Percentiles rank a stretch among this genome's conserved stretches.
phyloP scores from a whole-genome alignment of 2,888 invertebrate species.

The Microctonus hyperodae region DNA sequence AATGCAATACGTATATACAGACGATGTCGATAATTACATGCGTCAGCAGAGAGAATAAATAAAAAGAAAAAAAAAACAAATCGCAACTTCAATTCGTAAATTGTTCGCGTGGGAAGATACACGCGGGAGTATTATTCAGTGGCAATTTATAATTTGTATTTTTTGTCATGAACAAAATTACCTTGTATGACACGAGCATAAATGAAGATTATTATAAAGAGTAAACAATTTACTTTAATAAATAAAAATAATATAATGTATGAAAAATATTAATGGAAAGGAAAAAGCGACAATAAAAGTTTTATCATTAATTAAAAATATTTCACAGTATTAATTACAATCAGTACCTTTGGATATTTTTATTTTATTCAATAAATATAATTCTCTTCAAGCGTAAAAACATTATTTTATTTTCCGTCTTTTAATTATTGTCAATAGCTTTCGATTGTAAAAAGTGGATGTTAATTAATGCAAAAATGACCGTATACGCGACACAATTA shows the following conservation, averaged over 20 bases:
- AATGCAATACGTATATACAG: background rate
- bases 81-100: slow-evolving; percentile 2
- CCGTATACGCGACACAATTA: background rate
- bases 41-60: background rate
- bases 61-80: background rate
- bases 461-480: background rate
- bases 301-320: background rate
- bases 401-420: background rate
- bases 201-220: too few relatives aligned
- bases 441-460: background rate
- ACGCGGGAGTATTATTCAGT: slow-evolving; percentile 4
- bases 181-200: too few relatives aligned
- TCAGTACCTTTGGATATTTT: too few relatives aligned
- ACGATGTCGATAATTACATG: background rate
- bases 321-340: background rate
- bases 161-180: background rate
- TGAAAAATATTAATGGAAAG: background rate
- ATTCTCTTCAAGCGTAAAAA: too few relatives aligned
- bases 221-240: too few relatives aligned
- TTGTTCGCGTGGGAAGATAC: slow-evolving; percentile 4
- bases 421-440: too few relatives aligned
- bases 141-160: background rate
- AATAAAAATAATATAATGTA: background rate
- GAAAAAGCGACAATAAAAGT: background rate
- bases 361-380: too few relatives aligned